Conservation (phyloP, 2,113 vertebrate genomes). For the Pygoscelis antarcticus region DNA sequence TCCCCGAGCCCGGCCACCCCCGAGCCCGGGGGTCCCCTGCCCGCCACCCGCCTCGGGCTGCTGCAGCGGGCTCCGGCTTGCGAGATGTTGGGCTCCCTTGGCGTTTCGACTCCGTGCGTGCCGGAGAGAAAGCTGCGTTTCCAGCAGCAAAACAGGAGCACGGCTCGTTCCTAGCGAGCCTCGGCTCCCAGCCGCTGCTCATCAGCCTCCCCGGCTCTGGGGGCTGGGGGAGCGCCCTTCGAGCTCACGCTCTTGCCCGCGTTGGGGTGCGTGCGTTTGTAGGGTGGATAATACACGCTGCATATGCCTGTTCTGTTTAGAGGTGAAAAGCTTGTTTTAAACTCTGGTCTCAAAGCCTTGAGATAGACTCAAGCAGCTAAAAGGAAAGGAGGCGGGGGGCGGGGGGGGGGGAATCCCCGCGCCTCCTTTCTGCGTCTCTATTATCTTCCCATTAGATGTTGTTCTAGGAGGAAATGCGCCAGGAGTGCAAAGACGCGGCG, state of each 20-base stretch:
- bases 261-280: background rate
- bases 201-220: background rate
- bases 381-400: background rate
- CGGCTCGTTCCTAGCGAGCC: background rate
- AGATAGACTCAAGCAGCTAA: background rate
- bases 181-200: background rate
- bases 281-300: background rate
- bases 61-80: background rate
- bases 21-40: background rate
- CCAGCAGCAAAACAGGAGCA: background rate
- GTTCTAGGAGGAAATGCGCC: slow-evolving; percentile 41
- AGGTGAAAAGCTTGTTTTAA: background rate
- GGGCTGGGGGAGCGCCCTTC: background rate
- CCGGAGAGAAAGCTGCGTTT: background rate
- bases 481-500: slow-evolving; percentile 41
- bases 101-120: background rate
- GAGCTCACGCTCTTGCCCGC: background rate
- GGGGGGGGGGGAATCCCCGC: background rate
- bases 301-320: background rate
- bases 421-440: background rate
- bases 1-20: background rate
- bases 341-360: background rate
- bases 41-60: background rate
- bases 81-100: background rate
- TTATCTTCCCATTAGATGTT: slow-evolving; percentile 33